Conservation (phyloP, 1,140 invertebrate species). For the Eulimnadia texana region DNA sequence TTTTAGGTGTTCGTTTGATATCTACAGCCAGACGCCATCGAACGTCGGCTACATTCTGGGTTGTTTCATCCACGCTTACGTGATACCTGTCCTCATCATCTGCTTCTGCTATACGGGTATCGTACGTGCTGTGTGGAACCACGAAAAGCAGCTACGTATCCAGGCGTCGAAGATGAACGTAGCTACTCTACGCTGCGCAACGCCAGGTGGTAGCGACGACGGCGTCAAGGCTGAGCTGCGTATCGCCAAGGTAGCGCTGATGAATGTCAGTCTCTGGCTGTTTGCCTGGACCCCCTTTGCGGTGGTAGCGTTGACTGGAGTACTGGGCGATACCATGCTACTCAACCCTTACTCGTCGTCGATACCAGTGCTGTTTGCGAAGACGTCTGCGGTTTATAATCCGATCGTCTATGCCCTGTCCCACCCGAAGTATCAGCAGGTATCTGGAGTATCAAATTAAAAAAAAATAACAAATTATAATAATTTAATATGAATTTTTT, state of each 20-base stretch:
- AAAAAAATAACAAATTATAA: too few relatives aligned
- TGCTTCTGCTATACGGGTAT: slow-evolving; percentile 31
- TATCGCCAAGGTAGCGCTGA: slow-evolving; percentile 38
- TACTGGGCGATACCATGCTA: slow-evolving; percentile 37
- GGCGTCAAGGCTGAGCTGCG: slow-evolving; percentile 28
- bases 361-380: slow-evolving; percentile 10
- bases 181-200: slow-evolving; percentile 22
- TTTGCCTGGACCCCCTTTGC: slow-evolving; percentile 71
- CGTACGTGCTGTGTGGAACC: slow-evolving; percentile 32
- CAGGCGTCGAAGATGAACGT: slow-evolving; percentile 29
- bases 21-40: slow-evolving; percentile 46
- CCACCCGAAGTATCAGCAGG: slow-evolving; percentile 17
- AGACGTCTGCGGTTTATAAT: slow-evolving; percentile 15
- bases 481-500: too few relatives aligned
- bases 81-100: slow-evolving; percentile 28
- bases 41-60: slow-evolving; percentile 36
- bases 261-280: slow-evolving; percentile 67
- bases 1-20: slow-evolving; percentile 36
- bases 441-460: too few relatives aligned
- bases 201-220: slow-evolving; percentile 31
- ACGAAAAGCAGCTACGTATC: slow-evolving; percentile 30
- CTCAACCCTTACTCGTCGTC: slow-evolving; percentile 26
- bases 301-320: slow-evolving; percentile 58
- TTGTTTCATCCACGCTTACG: slow-evolving; percentile 22
- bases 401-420: slow-evolving; percentile 16